Conservation (phyloP, 2,888 invertebrate species). For the Nemoura dubitans region DNA sequence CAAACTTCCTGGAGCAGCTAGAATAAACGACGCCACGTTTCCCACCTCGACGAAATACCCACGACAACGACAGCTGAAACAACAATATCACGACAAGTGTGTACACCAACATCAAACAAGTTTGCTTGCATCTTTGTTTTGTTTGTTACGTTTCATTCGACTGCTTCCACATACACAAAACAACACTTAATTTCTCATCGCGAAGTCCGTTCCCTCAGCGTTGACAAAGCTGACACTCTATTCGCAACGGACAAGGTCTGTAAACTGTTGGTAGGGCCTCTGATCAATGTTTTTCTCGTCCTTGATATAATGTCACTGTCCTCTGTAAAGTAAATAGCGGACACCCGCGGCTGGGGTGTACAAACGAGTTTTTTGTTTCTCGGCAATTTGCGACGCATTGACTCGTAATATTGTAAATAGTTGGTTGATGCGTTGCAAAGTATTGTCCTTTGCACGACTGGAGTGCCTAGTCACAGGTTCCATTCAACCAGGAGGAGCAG, state of each 20-base stretch:
- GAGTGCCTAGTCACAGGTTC: constrained; percentile 12
- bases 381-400: neutral
- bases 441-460: constrained; percentile 12
- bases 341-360: neutral
- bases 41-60: constrained; percentile 9
- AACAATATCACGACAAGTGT: neutral
- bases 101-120: constrained; percentile 22
- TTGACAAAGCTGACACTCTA: neutral
- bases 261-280: constrained; percentile 50
- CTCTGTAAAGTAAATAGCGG: neutral
- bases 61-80: constrained; percentile 3
- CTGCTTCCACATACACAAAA: constrained; percentile 20
- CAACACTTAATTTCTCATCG: neutral
- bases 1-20: constrained; percentile 98
- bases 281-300: constrained; percentile 25
- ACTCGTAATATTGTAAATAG: constrained; percentile 10
- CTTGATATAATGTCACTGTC: neutral
- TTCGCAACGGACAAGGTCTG: constrained; percentile 43
- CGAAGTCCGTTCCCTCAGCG: neutral
- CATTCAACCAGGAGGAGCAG: neutral
- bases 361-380: neutral
- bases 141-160: constrained; percentile 28
- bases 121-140: constrained; percentile 33
- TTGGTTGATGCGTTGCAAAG: constrained; percentile 7
- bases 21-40: constrained; percentile 70